Percentiles rank a stretch among this genome's conserved stretches.
These are phyloP conservation scores for Acrobasis repandana DNA, from an alignment of 2,888 invertebrate genomes.

Conservation along the genomic window DNA sequence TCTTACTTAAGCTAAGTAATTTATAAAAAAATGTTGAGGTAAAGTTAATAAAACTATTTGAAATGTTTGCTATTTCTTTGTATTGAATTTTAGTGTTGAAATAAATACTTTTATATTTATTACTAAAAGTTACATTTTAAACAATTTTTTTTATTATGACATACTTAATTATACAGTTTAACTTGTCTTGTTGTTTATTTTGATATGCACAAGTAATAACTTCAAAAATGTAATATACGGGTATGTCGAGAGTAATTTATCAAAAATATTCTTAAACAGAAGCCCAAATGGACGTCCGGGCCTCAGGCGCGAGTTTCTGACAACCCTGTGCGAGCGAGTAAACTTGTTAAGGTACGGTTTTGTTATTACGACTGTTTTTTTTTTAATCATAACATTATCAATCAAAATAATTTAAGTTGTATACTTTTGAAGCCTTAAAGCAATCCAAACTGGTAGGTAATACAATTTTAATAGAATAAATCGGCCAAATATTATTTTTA, in stretches of 20 bases:
- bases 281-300: slow-evolving; percentile 74
- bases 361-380: slow-evolving; percentile 27
- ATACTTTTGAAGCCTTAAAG: too few species aligned
- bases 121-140: too few species aligned
- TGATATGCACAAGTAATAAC: not conserved
- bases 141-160: not conserved
- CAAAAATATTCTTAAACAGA: slow-evolving; percentile 75
- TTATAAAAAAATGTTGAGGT: too few species aligned
- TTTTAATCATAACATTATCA: not conserved
- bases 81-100: too few species aligned
- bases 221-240: slow-evolving; percentile 28
- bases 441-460: too few species aligned
- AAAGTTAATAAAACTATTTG: too few species aligned
- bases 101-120: too few species aligned
- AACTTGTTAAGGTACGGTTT: slow-evolving; percentile 37
- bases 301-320: slow-evolving; percentile 62
- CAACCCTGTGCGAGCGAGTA: slow-evolving; percentile 53
- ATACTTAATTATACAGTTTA: not conserved
- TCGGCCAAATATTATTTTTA: too few species aligned
- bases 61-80: too few species aligned
- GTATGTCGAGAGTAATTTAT: slow-evolving; percentile 50
- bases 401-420: too few species aligned
- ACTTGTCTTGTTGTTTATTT: not conserved
- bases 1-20: too few species aligned
- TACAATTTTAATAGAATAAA: too few species aligned